Percentiles rank a stretch among this genome's conserved stretches.
Conservation (phyloP, 2,113 vertebrate species). For the Sinocyclocheilus grahami region DNA sequence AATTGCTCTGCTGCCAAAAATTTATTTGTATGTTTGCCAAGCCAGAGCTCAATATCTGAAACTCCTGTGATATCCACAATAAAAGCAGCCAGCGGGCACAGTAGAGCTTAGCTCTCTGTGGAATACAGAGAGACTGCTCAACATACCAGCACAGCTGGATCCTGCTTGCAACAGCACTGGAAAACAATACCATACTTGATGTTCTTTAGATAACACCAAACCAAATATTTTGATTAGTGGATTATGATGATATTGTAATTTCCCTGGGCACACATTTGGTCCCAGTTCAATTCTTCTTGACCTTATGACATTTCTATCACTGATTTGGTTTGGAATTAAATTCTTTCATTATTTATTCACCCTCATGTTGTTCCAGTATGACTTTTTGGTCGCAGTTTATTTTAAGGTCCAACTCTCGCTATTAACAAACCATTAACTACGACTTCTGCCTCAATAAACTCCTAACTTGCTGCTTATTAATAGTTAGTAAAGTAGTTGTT, state of each 20-base stretch:
- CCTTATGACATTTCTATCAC: neutral
- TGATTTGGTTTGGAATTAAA: neutral
- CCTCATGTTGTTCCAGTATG: neutral
- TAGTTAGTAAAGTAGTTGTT: no score
- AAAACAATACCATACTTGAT: neutral
- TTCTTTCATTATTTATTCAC: neutral
- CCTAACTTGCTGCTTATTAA: no score
- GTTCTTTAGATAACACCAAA: neutral
- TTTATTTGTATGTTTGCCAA: slow-evolving; percentile 38
- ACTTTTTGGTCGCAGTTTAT: neutral
- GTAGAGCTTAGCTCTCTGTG: neutral
- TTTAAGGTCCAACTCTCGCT: no score
- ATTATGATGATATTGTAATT: neutral
- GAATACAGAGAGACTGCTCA: neutral
- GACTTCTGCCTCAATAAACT: no score
- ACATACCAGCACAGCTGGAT: slow-evolving; percentile 33
- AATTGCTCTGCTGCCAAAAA: slow-evolving; percentile 42
- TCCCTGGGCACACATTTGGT: neutral
- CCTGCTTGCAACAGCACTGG: neutral
- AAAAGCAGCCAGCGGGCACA: slow-evolving; percentile 35
- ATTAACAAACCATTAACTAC: no score
- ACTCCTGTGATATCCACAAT: slow-evolving; percentile 45
- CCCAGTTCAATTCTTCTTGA: neutral
- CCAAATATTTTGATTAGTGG: neutral
- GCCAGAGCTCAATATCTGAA: slow-evolving; percentile 17